Percentiles rank a stretch among this genome's conserved stretches.
These are phyloP conservation scores for Lacerta bilineata DNA, from an alignment of 2,797 vertebrate species.

Conservation along the genomic window DNA sequence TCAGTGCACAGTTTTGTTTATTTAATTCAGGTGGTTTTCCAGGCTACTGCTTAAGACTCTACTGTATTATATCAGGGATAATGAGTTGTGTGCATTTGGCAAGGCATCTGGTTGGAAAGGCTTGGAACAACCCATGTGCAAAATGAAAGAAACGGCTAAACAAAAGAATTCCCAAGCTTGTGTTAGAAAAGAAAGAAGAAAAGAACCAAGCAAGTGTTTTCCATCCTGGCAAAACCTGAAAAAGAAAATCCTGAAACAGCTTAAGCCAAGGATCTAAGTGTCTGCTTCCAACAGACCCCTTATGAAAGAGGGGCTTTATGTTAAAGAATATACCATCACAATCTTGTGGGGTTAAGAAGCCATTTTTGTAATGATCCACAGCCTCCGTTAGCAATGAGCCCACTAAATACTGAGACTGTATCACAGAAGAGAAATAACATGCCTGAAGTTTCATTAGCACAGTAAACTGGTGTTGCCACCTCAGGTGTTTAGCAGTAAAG, in stretches of 20 bases:
- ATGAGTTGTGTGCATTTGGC: constrained; percentile 20
- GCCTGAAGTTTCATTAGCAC: not conserved
- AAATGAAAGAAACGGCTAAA: constrained; percentile 15
- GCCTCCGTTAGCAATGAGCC: not conserved
- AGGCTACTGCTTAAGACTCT: not conserved
- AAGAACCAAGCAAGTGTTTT: not conserved
- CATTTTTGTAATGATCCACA: not conserved
- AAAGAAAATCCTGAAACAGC: not conserved
- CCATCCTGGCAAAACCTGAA: not conserved
- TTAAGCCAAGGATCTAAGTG: not conserved
- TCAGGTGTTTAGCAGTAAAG: not conserved
- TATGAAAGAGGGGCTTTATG: not conserved
- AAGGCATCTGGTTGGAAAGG: constrained; percentile 9
- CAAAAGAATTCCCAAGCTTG: constrained; percentile 7
- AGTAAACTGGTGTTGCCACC: not conserved
- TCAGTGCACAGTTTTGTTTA: not conserved
- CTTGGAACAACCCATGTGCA: not conserved
- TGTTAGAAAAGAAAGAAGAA: not conserved
- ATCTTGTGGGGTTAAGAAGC: not conserved
- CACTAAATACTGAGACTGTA: not conserved
- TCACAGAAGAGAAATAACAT: not conserved
- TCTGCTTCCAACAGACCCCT: not conserved
- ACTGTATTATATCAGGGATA: constrained; percentile 8
- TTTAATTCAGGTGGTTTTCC: constrained; percentile 15
- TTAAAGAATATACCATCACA: not conserved